A percentile compares a stretch with the other conserved stretches of the same genome.
Conservation (phyloP, 2,888 invertebrate species). For the Polydrusus pterygomalis region DNA sequence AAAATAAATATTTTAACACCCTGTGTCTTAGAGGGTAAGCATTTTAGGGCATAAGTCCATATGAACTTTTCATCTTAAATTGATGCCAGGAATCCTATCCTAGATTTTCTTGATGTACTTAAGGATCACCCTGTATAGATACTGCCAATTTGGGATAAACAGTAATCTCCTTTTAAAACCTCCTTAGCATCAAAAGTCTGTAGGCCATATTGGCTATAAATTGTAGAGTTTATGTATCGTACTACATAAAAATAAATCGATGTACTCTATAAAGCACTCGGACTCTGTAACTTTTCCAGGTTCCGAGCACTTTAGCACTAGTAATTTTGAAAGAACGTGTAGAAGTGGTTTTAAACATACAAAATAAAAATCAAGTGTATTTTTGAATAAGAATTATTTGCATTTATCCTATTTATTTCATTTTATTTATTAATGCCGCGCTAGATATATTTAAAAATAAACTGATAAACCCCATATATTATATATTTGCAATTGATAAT, state of each 20-base stretch:
- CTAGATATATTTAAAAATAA: slow-evolving; percentile 12
- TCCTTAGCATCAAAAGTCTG: slow-evolving; percentile 7
- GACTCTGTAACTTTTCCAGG: background rate
- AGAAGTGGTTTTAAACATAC: background rate
- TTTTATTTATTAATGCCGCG: slow-evolving; percentile 4
- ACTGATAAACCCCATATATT: slow-evolving; percentile 3
- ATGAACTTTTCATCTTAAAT: too few species aligned
- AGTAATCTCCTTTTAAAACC: background rate
- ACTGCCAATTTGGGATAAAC: slow-evolving; percentile 9
- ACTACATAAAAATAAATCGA: background rate
- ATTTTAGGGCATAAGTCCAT: too few species aligned
- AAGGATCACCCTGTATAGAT: background rate
- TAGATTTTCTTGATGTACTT: too few species aligned
- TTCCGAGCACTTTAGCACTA: slow-evolving; percentile 8
- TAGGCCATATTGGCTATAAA: slow-evolving; percentile 44
- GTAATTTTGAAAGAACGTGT: background rate
- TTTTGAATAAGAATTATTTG: slow-evolving; percentile 1
- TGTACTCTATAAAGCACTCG: slow-evolving; percentile 23
- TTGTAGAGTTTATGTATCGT: background rate
- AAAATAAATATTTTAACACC: too few species aligned
- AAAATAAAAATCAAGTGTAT: slow-evolving; percentile 13
- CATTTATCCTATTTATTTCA: slow-evolving; percentile 21
- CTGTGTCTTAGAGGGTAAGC: too few species aligned
- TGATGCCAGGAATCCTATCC: too few species aligned
- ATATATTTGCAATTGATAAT: slow-evolving; percentile 3